Conservation (phyloP, 2,888 invertebrate species). For the Xanthorhoe spadicearia region DNA sequence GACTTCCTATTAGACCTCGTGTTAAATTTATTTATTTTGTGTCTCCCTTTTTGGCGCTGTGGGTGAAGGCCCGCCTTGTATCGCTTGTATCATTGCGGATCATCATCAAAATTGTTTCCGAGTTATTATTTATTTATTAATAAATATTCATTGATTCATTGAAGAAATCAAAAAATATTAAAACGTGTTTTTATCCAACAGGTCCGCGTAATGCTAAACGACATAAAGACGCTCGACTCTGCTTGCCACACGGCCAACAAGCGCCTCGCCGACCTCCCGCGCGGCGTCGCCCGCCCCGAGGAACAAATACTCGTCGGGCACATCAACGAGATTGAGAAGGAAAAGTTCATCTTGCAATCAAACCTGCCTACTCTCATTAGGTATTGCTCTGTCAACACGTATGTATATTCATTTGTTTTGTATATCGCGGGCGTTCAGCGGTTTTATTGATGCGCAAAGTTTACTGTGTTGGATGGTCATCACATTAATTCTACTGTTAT, state of each 20-base stretch:
- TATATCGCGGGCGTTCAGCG: constrained; percentile 12
- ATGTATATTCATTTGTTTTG: constrained; percentile 38
- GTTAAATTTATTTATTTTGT: no score
- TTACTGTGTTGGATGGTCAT: neutral
- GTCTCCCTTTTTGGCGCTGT: no score
- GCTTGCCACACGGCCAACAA: constrained; percentile 94
- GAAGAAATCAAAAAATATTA: no score
- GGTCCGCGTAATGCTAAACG: constrained; percentile 93
- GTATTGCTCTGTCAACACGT: constrained; percentile 54
- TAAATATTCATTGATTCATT: no score
- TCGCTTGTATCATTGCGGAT: no score
- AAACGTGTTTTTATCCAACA: constrained; percentile 70
- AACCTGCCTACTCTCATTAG: constrained; percentile 91
- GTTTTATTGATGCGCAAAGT: neutral
- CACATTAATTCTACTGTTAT: no score
- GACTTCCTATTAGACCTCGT: no score
- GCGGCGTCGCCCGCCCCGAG: constrained; percentile 84
- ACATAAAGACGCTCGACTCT: constrained; percentile 95
- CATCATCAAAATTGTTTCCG: no score
- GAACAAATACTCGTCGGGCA: constrained; percentile 91
- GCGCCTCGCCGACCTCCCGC: constrained; percentile 89
- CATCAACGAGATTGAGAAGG: constrained; percentile 92
- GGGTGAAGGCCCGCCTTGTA: no score
- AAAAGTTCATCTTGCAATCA: constrained; percentile 91
- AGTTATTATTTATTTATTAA: no score